A percentile compares a stretch with the other conserved stretches of the same genome.
Conservation (phyloP, 2,797 vertebrate genomes). For the Alfaro cultratus region DNA sequence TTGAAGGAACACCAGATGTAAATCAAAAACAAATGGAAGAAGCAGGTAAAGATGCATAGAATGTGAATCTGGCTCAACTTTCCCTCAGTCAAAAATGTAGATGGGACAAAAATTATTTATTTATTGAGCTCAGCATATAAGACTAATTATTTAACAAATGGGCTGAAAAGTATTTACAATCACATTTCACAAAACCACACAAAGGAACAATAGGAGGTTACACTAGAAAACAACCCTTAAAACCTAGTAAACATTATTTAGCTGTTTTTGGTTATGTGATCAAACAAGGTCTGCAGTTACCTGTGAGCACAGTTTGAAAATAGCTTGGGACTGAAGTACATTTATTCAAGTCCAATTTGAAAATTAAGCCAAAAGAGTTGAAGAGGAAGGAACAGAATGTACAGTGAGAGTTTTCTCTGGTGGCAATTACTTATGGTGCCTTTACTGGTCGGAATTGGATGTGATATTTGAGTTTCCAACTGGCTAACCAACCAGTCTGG, state of each 20-base stretch:
- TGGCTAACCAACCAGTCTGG: not conserved
- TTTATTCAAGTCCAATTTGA: no score
- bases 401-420: not conserved
- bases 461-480: not conserved
- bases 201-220: not conserved
- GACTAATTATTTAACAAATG: not conserved
- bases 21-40: constrained; percentile 13
- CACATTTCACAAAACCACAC: not conserved
- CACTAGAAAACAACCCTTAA: not conserved
- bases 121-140: not conserved
- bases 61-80: constrained; percentile 8
- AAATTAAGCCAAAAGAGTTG: no score
- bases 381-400: no score
- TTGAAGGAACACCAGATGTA: constrained; percentile 13
- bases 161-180: not conserved
- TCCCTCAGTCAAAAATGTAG: constrained; percentile 16
- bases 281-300: not conserved
- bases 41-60: constrained; percentile 14
- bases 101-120: not conserved
- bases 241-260: not conserved
- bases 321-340: not conserved
- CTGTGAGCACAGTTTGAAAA: not conserved
- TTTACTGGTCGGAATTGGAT: not conserved
- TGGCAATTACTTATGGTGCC: not conserved
- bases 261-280: not conserved